Evolutionary conservation across 2,888 invertebrate genomes (phyloP).

Genomic region (Zygogramma bicolorata): DNA sequence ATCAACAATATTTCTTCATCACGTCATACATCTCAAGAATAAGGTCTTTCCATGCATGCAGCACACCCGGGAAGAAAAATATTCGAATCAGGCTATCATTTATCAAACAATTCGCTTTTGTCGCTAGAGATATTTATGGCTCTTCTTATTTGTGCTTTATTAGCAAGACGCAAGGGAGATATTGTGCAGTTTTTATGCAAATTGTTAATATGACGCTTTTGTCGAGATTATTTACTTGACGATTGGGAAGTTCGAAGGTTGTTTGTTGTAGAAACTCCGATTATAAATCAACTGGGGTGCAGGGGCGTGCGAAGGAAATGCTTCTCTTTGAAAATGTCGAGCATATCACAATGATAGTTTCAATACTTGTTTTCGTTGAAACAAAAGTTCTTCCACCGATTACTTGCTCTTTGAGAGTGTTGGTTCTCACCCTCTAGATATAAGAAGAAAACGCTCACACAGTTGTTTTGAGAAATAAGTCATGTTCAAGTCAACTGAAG

Average conservation of each 20-base stretch:
- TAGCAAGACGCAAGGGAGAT: neutral
- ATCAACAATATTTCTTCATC: neutral
- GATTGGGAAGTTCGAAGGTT: slow-evolving; percentile 20
- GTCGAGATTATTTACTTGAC: slow-evolving; percentile 17
- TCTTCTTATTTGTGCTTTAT: neutral
- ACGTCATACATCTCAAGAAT: neutral
- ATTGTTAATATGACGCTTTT: slow-evolving; percentile 20
- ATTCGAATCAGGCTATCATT: slow-evolving; percentile 17
- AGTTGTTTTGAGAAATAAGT: too few species aligned
- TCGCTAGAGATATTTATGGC: slow-evolving; percentile 14
- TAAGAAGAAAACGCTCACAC: too few species aligned
- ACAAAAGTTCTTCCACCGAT: too few species aligned
- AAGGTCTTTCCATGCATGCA: slow-evolving; percentile 13
- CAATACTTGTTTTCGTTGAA: too few species aligned
- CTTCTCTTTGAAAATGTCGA: too few species aligned
- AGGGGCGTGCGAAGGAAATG: neutral
- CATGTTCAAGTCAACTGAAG: too few species aligned
- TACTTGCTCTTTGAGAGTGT: too few species aligned
- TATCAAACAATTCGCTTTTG: slow-evolving; percentile 16
- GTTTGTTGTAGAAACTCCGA: neutral
- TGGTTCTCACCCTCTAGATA: too few species aligned
- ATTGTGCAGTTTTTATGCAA: slow-evolving; percentile 17
- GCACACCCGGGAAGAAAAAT: slow-evolving; percentile 3
- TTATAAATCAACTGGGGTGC: neutral
- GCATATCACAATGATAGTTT: too few species aligned